Conservation (phyloP, 1,140 invertebrate genomes). For the Chrysomallon squamiferum region DNA sequence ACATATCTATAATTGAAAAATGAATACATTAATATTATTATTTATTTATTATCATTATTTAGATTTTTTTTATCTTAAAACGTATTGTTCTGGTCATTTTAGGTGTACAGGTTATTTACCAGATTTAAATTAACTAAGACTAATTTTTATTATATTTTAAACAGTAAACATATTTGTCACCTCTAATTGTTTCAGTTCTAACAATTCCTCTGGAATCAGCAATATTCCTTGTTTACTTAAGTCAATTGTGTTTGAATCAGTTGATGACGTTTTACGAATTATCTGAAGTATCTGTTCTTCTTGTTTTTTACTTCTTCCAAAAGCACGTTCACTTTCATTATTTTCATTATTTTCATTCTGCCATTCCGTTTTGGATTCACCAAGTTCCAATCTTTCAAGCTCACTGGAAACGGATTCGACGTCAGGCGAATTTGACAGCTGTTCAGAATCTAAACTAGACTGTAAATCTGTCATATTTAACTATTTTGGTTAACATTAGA, state of each 20-base stretch:
- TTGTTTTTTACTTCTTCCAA: constrained; percentile 40
- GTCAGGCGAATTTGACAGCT: not conserved
- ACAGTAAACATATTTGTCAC: no score
- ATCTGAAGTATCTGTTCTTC: constrained; percentile 42
- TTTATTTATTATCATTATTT: no score
- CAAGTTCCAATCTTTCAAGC: constrained; percentile 28
- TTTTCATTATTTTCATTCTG: constrained; percentile 16
- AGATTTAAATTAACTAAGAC: no score
- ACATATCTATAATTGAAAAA: no score
- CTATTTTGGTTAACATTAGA: no score
- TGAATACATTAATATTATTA: no score
- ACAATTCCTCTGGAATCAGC: constrained; percentile 52
- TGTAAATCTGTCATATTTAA: not conserved
- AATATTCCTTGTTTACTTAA: constrained; percentile 46
- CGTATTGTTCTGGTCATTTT: no score
- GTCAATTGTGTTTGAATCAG: constrained; percentile 49
- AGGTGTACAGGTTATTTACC: no score
- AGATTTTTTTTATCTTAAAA: no score
- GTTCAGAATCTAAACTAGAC: not conserved
- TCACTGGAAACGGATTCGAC: constrained; percentile 20
- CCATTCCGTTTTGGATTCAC: constrained; percentile 16
- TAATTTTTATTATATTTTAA: no score
- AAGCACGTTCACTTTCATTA: constrained; percentile 19
- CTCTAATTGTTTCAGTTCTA: constrained; percentile 51
- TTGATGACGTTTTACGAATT: constrained; percentile 39